Base-by-base conservation (phyloP, 2,888 invertebrate species). In the Cheiracanthium punctorium region DNA sequence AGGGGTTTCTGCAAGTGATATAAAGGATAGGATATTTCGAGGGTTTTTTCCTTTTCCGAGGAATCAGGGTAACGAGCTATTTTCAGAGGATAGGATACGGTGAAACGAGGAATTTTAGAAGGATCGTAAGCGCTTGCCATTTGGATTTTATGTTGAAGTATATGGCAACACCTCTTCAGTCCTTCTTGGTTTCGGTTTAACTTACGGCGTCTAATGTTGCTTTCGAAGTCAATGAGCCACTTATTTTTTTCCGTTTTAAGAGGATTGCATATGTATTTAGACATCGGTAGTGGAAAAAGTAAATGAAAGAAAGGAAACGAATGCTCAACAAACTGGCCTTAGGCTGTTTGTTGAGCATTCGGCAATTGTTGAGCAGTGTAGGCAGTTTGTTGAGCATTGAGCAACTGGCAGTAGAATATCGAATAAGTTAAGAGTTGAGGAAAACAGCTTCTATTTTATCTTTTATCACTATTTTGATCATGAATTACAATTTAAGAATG, bases 21-120 rank as follows among this genome's bases (percentile, higher is more conserved):
- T 85, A 79, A 41, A 33, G 41, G 52, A 74, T 70, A 58, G 79
- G 79, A 85, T 85, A 79, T 85, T 84, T 77, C 48, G 30, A 67
- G 77, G 77, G 77, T 76, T 73, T 52, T 65, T 64, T 10, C 69
- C 65, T 33, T 67, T 73, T 82, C 58, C 64, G 67, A 73, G 30
- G 76, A 72, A 72, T 43, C 71, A 71, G 48, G 58, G 84, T 80
- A 80, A 80, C 79, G 79, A 80, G 82, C 71, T 71, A 72, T 65
- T 76, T 82, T 77, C 41, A 17, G 65, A 33, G 30, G 43, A 28
- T 33, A 4, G 37, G 52, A 74, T 58, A 58, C 58, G 37, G 52
- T 58, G 70, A 71, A 73, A 73, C 74, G 74, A 33, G 74, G 79
- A 85, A 69, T 41, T 71, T 76, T 58, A 67, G 80, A 41, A 58